A percentile compares a stretch with the other conserved stretches of the same genome.
These are phyloP conservation scores for Dryobotodes eremita DNA, from an alignment of 2,888 invertebrate genomes.

Conservation along the genomic window DNA sequence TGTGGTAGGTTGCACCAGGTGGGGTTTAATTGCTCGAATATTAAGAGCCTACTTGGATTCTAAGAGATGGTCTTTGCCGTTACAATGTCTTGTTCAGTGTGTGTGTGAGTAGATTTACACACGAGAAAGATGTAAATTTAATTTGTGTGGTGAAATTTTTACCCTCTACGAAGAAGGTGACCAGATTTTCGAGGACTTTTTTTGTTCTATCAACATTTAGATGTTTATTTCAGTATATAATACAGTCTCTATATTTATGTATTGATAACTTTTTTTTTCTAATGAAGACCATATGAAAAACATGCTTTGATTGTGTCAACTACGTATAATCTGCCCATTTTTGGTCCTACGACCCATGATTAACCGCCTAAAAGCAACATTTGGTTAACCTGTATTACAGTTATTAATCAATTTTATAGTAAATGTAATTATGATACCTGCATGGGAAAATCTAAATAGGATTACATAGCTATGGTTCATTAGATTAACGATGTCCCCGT, in stretches of 20 bases:
- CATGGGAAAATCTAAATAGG: constrained; percentile 81
- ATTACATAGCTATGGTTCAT: constrained; percentile 81
- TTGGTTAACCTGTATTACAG: constrained; percentile 5
- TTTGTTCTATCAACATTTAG: background rate
- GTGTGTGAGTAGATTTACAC: background rate
- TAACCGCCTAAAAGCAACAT: background rate
- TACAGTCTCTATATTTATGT: background rate
- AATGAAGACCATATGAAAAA: too few relatives aligned
- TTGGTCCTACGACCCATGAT: background rate
- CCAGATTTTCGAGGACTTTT: background rate
- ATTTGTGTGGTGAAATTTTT: background rate
- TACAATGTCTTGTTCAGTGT: background rate
- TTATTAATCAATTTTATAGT: constrained; percentile 25
- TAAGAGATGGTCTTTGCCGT: background rate
- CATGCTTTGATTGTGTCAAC: background rate
- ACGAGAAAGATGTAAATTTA: background rate
- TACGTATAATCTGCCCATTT: background rate
- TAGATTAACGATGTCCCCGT: constrained; percentile 87
- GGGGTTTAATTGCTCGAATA: constrained; percentile 15
- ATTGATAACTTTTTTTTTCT: background rate
- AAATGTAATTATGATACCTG: constrained; percentile 73
- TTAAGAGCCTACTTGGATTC: background rate
- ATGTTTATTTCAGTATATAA: background rate
- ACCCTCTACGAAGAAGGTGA: background rate
- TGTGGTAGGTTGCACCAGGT: constrained; percentile 49